Base-by-base conservation (phyloP, 2,797 vertebrate genomes). In the Cyclopterus lumpus region DNA sequence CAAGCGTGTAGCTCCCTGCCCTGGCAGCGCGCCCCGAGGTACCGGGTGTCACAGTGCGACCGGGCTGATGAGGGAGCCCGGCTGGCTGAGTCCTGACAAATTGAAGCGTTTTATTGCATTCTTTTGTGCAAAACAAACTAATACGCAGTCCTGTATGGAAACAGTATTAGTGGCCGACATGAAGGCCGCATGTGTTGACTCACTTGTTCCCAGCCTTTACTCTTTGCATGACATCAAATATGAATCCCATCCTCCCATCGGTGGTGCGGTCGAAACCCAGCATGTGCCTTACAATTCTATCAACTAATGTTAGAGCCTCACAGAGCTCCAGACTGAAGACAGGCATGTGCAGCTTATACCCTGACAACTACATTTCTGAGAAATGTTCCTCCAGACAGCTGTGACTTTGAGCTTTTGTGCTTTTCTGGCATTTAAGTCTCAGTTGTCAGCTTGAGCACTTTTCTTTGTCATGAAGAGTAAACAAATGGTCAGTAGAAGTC, bases 291-390 rank as follows among this genome's bases (percentile, higher is more conserved):
- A 63, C 72, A 84, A 59, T 66, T 57, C 81, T 86, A 83, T 87
- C 84, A 87, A 60, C 77, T 68, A 73, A 80, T 9, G 68, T 82
- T 77, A 89, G 83, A 85, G 74, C 75, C 77, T 69, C 67, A 28
- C 26, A 28, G 26, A 28, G 26, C 26, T 28, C 77, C 73, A 67
- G 48, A 83, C 83, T 80, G 72, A 57, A 75, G 67, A 54, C 11
- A 40, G 40, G 38, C 60, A 75, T 74, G 65, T 73, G 72, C 24
- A 78, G 51, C 81, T 85, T 91, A 76, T 32, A 77, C 55, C 80
- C 73, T 86, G 75, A 87, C 75, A 75, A 90, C 88, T 92, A 93
- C 85, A 91, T 91, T 83, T 88, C 74, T 81, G 87, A 86, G 77
- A 77, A 86, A 83, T 69, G 28, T 62, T 86, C 79, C 75, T 81